Conservation (phyloP, 2,797 vertebrate genomes). For the Helarctos malayanus region DNA sequence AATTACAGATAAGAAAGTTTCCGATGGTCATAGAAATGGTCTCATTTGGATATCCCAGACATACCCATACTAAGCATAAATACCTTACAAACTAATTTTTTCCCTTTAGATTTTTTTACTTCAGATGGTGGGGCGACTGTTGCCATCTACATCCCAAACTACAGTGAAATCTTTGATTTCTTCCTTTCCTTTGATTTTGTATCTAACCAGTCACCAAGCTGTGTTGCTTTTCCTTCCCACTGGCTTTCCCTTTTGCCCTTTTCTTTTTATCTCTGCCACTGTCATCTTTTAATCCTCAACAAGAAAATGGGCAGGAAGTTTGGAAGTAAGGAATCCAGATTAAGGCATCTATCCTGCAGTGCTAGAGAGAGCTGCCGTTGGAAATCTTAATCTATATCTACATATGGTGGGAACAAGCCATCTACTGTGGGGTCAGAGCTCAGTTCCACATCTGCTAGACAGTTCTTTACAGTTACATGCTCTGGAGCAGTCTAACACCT, state of each 20-base stretch:
- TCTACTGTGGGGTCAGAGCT: neutral
- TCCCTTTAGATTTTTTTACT: neutral
- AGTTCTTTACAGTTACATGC: neutral
- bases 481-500: neutral
- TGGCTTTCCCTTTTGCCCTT: neutral
- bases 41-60: neutral
- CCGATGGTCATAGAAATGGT: neutral
- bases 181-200: neutral
- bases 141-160: neutral
- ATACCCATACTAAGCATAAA: neutral
- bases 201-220: neutral
- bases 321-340: neutral
- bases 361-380: neutral
- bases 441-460: too few relatives aligned
- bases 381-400: neutral
- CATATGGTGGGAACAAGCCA: accelerated
- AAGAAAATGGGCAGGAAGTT: neutral
- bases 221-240: neutral
- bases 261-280: neutral
- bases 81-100: neutral
- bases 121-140: neutral
- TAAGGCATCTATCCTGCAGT: neutral
- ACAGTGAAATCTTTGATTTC: neutral
- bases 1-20: neutral
- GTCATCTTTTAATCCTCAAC: neutral